Conservation (phyloP, 2,888 invertebrate species). For the Zygaena filipendulae region DNA sequence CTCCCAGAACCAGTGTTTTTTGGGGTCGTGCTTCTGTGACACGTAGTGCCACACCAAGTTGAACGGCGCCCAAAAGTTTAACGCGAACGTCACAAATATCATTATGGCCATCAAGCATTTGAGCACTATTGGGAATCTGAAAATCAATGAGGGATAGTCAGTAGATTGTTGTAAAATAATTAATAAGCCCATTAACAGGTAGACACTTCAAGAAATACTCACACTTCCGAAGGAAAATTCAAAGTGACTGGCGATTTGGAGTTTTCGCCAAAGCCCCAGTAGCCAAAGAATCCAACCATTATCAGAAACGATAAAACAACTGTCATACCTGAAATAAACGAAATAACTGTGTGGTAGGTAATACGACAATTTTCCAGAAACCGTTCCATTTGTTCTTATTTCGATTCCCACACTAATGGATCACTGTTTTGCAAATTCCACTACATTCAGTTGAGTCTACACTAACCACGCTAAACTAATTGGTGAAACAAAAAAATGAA, state of each 20-base stretch:
- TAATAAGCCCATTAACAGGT: not conserved
- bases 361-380: no score
- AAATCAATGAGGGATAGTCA: conserved; percentile 7
- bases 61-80: conserved; percentile 60
- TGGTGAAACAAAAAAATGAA: no score
- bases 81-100: conserved; percentile 56
- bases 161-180: not conserved
- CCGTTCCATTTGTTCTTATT: no score
- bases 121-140: conserved; percentile 46
- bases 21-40: conserved; percentile 33
- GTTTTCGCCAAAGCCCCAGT: conserved; percentile 51
- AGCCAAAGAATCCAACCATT: conserved; percentile 52
- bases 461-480: no score
- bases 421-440: no score
- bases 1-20: conserved; percentile 49
- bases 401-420: no score
- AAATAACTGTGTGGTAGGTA: no score
- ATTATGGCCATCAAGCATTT: conserved; percentile 51
- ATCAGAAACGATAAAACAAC: conserved; percentile 44
- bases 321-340: conserved; percentile 40
- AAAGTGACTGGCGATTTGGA: conserved; percentile 45
- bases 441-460: no score
- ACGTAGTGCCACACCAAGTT: conserved; percentile 55
- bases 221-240: conserved; percentile 47
- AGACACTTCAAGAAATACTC: conserved; percentile 21